A percentile compares a stretch with the other conserved stretches of the same genome.
Evolutionary conservation across 1,140 invertebrate species (phyloP).

Genomic region (Procambarus virginalis): DNA sequence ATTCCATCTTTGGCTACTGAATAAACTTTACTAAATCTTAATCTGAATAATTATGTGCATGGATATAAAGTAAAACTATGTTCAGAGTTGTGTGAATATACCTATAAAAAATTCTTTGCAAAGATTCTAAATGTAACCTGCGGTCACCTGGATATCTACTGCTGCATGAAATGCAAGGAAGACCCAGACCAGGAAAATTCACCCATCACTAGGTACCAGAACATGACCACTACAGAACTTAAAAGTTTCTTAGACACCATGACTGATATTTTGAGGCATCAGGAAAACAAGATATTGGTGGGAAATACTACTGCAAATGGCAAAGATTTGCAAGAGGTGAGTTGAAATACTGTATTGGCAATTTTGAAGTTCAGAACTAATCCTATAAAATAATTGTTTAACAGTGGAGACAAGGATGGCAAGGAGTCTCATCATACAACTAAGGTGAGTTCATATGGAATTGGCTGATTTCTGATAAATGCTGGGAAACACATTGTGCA

Average conservation of each 20-base stretch:
- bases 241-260: neutral
- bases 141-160: neutral
- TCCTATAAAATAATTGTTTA: neutral
- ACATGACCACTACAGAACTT: neutral
- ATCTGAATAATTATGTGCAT: too few species aligned
- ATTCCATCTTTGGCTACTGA: too few species aligned
- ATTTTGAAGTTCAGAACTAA: neutral
- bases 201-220: neutral
- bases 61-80: too few species aligned
- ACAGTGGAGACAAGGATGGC: neutral
- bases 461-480: too few species aligned
- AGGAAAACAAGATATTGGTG: neutral
- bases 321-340: neutral
- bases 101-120: neutral
- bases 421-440: neutral
- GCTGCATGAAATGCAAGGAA: neutral
- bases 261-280: neutral
- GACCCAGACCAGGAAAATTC: neutral
- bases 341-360: neutral
- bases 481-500: too few species aligned
- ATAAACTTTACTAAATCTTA: too few species aligned
- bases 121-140: neutral
- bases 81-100: too few species aligned
- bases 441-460: too few species aligned
- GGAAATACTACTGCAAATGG: neutral